Base-by-base conservation (phyloP, 1,140 invertebrate species). In the Anagrus nilaparvatae region DNA sequence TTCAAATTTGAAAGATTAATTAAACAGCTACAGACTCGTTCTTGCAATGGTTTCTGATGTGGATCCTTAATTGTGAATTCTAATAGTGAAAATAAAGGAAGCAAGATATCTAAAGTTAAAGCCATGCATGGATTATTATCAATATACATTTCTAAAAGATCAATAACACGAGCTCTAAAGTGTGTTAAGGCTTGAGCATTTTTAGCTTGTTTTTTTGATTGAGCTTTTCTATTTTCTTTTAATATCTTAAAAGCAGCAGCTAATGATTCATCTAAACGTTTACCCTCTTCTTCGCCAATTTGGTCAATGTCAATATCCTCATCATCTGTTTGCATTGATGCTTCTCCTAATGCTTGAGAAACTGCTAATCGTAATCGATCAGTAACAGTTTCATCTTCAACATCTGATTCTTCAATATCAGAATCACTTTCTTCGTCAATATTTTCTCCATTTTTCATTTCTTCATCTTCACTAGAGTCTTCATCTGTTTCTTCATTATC, bases 251-350 rank as follows among this genome's bases (percentile, higher is more conserved):
- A 87, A 2, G 80, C 81, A 29, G 75, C 73, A 1, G 77, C 77
- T 18, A 87, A 57, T 2, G 79, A 79, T 50, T 74, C 64, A 53
- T 87, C 76, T 4, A 87, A 60, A 46, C 75, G 75, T 47, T 78
- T 75, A 5, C 84, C 84, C 58, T 86, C 79, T 47, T 76, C 78
- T 51, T 87, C 84, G 43, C 71, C 72, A 29, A 88, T 78, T 47
- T 84, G 71, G 54, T 87, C 82, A 13, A 84, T 72, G 49, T 87
- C 81, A 7, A 86, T 66, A 44, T 81, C 82, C 57, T 82, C 81
- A 18, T 74, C 68, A 40, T 82, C 79, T 21, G 72, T 71, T 49
- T 76, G 67, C 9, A 59, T 51, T 2, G 66, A 69, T 30, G 69
- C 70, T 27, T 65, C 63, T 8, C 75, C 77, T 9, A 82, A 54